A percentile compares a stretch with the other conserved stretches of the same genome.
Conservation (phyloP, 2,797 vertebrate species). For the Scomberomorus guttatus region DNA sequence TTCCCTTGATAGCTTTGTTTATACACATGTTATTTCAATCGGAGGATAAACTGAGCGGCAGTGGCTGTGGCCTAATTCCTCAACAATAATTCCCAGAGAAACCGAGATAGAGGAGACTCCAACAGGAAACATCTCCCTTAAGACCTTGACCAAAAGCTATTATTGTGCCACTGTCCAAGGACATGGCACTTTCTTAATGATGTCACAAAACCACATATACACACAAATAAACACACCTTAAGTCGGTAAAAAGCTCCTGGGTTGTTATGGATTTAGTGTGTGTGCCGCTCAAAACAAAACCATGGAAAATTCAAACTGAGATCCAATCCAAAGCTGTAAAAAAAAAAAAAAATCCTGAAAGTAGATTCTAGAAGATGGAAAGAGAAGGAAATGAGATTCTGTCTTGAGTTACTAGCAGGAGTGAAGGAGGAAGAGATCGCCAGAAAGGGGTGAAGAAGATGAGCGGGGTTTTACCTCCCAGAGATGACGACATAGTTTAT, state of each 20-base stretch:
- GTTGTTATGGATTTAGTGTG: constrained; percentile 29
- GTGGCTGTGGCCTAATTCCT: constrained; percentile 34
- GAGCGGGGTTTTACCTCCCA: constrained; percentile 17
- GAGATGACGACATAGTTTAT: constrained; percentile 31
- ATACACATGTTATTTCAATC: constrained; percentile 31
- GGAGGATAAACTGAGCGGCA: background rate
- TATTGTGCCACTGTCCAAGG: background rate
- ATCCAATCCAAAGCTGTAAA: constrained; percentile 31
- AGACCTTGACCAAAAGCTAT: constrained; percentile 8
- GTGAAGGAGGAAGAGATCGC: constrained; percentile 3
- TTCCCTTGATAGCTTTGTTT: constrained; percentile 25
- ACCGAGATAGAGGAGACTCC: constrained; percentile 14
- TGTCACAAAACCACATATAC: constrained; percentile 31
- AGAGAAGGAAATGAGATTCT: constrained; percentile 47
- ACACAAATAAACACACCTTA: constrained; percentile 41
- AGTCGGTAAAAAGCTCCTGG: constrained; percentile 22
- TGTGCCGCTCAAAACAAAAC: constrained; percentile 1
- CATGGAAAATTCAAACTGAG: constrained; percentile 51
- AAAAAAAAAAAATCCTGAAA: background rate
- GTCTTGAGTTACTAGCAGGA: constrained; percentile 31
- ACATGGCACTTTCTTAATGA: constrained; percentile 22
- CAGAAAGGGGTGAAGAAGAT: constrained; percentile 3
- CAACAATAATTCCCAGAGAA: constrained; percentile 13
- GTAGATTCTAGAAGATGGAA: constrained; percentile 40
- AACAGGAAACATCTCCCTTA: constrained; percentile 12